These are phyloP conservation scores for Zele albiditarsus DNA, from an alignment of 2,888 invertebrate genomes.

Conservation along the genomic window DNA sequence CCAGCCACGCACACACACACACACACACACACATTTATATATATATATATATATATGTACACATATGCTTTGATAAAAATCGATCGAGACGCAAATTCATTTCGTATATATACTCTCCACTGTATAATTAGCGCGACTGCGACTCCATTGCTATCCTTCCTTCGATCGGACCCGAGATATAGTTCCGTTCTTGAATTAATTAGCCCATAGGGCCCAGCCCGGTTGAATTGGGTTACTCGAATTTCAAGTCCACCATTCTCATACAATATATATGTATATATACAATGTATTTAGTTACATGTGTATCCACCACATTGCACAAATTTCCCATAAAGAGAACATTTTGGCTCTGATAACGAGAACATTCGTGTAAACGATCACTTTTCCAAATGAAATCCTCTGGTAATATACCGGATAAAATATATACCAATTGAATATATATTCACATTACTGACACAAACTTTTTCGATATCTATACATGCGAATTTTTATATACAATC, in stretches of 20 bases:
- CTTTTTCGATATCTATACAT: neutral
- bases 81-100: conserved; percentile 39
- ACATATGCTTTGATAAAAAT: conserved; percentile 23
- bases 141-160: conserved; percentile 37
- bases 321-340: neutral
- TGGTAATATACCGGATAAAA: conserved; percentile 6
- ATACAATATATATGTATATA: neutral
- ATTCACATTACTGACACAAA: neutral
- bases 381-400: conserved; percentile 4
- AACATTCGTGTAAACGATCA: conserved; percentile 18
- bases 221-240: conserved; percentile 31
- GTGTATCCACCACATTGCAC: neutral
- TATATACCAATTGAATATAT: neutral
- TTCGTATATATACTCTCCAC: conserved; percentile 30
- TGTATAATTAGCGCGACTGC: conserved; percentile 47
- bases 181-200: conserved; percentile 43
- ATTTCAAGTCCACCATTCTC: conserved; percentile 32
- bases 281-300: neutral
- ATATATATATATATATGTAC: neutral
- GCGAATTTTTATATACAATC: neutral
- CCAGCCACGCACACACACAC: neutral
- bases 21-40: too few relatives aligned
- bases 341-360: conserved; percentile 14
- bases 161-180: conserved; percentile 39
- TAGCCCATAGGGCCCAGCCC: conserved; percentile 39